Conservation (phyloP, 2,113 vertebrate genomes). For the Sprattus sprattus region DNA sequence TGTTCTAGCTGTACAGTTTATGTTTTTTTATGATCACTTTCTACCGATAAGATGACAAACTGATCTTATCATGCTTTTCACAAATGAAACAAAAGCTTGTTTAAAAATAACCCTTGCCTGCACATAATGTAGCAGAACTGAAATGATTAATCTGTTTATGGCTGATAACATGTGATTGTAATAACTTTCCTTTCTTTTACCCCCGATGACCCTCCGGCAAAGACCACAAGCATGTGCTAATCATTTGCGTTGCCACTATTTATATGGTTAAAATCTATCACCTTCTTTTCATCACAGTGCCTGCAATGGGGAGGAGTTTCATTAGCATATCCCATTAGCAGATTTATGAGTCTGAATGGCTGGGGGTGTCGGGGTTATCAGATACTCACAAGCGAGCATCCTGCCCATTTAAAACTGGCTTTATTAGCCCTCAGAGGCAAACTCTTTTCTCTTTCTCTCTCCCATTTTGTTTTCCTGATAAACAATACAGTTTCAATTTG, state of each 20-base stretch:
- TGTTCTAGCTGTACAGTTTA: background rate
- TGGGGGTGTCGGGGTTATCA: background rate
- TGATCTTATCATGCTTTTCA: background rate
- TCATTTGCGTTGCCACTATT: slow-evolving; percentile 18
- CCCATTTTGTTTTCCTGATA: background rate
- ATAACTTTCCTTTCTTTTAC: slow-evolving; percentile 28
- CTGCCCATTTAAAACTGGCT: background rate
- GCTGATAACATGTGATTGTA: slow-evolving; percentile 36
- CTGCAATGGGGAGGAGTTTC: background rate
- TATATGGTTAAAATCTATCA: background rate
- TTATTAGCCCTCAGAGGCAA: slow-evolving; percentile 4
- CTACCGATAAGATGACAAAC: background rate
- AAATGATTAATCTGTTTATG: slow-evolving; percentile 49
- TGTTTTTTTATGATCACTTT: background rate
- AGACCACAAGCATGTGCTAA: slow-evolving; percentile 23
- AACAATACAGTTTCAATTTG: background rate
- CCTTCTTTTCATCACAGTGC: slow-evolving; percentile 11
- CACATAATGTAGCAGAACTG: slow-evolving; percentile 41
- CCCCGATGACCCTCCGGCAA: slow-evolving; percentile 26
- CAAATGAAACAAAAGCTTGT: background rate
- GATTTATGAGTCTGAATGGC: slow-evolving; percentile 22
- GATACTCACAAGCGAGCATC: background rate
- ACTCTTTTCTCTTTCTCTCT: background rate
- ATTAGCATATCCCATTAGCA: slow-evolving; percentile 34
- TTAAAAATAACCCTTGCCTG: slow-evolving; percentile 33